Percentiles rank a stretch among this genome's conserved stretches.
Conservation (phyloP, 2,888 invertebrate genomes). For the Hydrotaea diabolus region DNA sequence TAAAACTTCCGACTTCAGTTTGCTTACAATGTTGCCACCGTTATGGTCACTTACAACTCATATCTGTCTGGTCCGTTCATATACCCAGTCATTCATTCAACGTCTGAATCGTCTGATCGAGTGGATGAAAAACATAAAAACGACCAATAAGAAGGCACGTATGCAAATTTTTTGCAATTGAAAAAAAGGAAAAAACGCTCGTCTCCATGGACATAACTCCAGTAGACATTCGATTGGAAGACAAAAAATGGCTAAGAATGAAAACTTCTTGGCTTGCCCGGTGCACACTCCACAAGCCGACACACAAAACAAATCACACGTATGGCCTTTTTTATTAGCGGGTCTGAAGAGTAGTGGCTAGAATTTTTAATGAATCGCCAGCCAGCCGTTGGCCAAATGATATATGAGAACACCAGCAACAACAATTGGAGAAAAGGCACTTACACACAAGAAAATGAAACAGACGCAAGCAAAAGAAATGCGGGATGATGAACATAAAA, state of each 20-base stretch:
- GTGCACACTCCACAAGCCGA: background rate
- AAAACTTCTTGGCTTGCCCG: constrained; percentile 36
- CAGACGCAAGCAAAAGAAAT: background rate
- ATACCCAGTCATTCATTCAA: background rate
- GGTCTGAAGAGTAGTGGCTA: constrained; percentile 51
- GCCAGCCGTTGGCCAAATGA: constrained; percentile 27
- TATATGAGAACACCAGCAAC: constrained; percentile 47
- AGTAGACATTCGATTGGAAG: constrained; percentile 10
- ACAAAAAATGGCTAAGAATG: background rate
- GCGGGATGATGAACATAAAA: background rate
- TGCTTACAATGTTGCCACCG: constrained; percentile 26
- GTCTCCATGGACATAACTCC: background rate
- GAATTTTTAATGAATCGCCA: constrained; percentile 55
- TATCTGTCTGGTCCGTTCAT: background rate
- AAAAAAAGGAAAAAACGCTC: background rate
- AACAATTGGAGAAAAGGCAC: no score
- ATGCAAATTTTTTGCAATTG: constrained; percentile 19
- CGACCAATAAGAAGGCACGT: constrained; percentile 3
- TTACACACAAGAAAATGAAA: background rate
- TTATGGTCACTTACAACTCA: constrained; percentile 13
- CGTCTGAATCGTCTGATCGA: constrained; percentile 11
- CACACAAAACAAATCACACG: constrained; percentile 47
- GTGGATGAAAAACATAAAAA: background rate
- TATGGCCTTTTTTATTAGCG: constrained; percentile 66
- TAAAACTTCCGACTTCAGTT: constrained; percentile 47